These are phyloP conservation scores for Aepyceros melampus DNA, from an alignment of 2,113 vertebrate species.

Conservation along the genomic window DNA sequence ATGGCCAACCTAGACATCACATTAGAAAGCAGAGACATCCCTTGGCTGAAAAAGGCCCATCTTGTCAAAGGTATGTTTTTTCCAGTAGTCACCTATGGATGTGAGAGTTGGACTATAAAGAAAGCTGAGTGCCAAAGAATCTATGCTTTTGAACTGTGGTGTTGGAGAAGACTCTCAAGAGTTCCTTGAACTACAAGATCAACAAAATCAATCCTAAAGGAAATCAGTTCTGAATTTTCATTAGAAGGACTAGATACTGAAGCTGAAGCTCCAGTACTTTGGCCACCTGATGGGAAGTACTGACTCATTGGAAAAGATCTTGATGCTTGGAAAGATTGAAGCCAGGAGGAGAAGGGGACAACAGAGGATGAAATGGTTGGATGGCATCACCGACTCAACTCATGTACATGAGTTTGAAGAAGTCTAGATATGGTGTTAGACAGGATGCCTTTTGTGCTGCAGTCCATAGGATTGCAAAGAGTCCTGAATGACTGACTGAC, in stretches of 20 bases:
- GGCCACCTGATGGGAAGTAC: background rate
- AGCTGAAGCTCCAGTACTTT: background rate
- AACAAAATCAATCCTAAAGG: background rate
- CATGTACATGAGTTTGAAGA: background rate
- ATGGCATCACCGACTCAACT: background rate
- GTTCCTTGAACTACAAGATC: background rate
- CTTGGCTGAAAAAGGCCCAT: background rate
- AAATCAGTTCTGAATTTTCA: background rate
- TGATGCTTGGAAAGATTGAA: background rate
- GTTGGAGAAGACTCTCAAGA: background rate
- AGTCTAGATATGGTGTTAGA: background rate
- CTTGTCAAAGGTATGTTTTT: background rate
- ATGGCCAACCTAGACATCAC: background rate
- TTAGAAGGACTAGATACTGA: background rate
- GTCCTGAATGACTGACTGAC: background rate
- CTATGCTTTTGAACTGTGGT: background rate
- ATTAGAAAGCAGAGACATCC: background rate
- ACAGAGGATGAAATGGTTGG: background rate
- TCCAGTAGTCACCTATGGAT: background rate
- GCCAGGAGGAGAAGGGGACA: rapidly evolving
- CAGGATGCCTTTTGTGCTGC: background rate
- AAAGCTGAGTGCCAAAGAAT: background rate
- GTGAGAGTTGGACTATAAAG: background rate
- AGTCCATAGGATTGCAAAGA: background rate
- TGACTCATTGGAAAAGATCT: background rate